Evolutionary conservation across 1,140 invertebrate species (phyloP).

Genomic region (Drosophila kurseongensis): DNA sequence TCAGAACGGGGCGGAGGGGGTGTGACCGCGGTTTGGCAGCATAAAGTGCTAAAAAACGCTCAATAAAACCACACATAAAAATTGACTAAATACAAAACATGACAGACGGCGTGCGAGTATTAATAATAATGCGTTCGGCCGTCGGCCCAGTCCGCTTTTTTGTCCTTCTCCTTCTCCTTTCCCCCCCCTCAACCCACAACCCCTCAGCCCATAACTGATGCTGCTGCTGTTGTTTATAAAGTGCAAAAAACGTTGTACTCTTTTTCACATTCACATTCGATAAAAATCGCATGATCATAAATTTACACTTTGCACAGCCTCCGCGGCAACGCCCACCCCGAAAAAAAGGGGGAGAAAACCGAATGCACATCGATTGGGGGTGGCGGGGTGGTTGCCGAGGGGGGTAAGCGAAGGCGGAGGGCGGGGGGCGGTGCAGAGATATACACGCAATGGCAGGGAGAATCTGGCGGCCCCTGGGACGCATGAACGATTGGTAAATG

Average conservation of each 20-base stretch:
- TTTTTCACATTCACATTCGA: slow-evolving; percentile 79
- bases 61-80: slow-evolving; percentile 73
- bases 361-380: slow-evolving; percentile 19
- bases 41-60: slow-evolving; percentile 73
- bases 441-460: slow-evolving; percentile 55
- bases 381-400: slow-evolving; percentile 1
- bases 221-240: slow-evolving; percentile 68
- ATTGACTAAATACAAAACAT: slow-evolving; percentile 84
- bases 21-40: slow-evolving; percentile 42
- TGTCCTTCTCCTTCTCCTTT: slow-evolving; percentile 17
- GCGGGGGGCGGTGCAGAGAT: slow-evolving; percentile 19
- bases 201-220: not conserved
- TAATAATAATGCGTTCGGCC: slow-evolving; percentile 79
- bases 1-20: slow-evolving; percentile 24
- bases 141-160: slow-evolving; percentile 36
- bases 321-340: slow-evolving; percentile 76
- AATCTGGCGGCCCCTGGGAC: slow-evolving; percentile 64
- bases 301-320: slow-evolving; percentile 85
- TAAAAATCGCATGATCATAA: slow-evolving; percentile 85
- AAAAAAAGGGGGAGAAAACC: slow-evolving; percentile 37
- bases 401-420: slow-evolving; percentile 1
- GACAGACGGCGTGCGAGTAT: slow-evolving; percentile 82
- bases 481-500: slow-evolving; percentile 84
- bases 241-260: slow-evolving; percentile 81
- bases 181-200: no score